Conservation (phyloP, 2,113 vertebrate species). For the Scytalopus superciliaris region DNA sequence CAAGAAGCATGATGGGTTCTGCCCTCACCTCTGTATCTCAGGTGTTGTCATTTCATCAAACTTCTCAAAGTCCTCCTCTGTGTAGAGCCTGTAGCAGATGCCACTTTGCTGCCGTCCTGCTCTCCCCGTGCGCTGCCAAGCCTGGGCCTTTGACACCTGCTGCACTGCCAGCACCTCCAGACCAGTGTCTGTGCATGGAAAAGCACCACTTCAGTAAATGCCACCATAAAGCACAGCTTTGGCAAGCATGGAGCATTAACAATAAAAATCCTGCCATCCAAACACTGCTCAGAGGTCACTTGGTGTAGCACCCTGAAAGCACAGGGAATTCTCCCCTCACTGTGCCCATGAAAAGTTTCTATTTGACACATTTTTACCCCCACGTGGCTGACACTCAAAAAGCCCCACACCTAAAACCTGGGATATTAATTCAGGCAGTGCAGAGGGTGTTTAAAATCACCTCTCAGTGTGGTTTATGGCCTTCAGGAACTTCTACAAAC, state of each 20-base stretch:
- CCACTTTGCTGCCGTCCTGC: conserved; percentile 90
- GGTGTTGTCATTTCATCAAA: conserved; percentile 88
- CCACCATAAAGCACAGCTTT: not conserved
- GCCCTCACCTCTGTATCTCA: conserved; percentile 92
- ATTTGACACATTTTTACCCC: not conserved
- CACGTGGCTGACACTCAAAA: not conserved
- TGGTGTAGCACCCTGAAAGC: not conserved
- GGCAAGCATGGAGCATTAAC: not conserved
- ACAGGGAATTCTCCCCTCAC: not conserved
- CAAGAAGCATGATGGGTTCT: not conserved
- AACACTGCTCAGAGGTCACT: not conserved
- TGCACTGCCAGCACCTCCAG: conserved; percentile 94
- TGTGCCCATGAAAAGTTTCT: not conserved
- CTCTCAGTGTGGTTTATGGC: not conserved
- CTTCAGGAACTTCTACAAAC: not conserved
- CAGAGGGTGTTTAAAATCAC: not conserved
- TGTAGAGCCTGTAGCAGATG: conserved; percentile 92
- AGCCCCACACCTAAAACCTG: not conserved
- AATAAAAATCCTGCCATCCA: not conserved
- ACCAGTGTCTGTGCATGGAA: conserved; percentile 79
- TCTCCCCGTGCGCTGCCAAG: conserved; percentile 92
- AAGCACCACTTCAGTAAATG: not conserved
- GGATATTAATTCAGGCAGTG: not conserved
- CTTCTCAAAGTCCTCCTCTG: conserved; percentile 90
- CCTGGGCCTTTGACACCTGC: conserved; percentile 93